Evolutionary conservation across 30 jellyfish, hydroid and myxozoan species (phyloP).

Genomic region (Phacellophora camtschatica): DNA sequence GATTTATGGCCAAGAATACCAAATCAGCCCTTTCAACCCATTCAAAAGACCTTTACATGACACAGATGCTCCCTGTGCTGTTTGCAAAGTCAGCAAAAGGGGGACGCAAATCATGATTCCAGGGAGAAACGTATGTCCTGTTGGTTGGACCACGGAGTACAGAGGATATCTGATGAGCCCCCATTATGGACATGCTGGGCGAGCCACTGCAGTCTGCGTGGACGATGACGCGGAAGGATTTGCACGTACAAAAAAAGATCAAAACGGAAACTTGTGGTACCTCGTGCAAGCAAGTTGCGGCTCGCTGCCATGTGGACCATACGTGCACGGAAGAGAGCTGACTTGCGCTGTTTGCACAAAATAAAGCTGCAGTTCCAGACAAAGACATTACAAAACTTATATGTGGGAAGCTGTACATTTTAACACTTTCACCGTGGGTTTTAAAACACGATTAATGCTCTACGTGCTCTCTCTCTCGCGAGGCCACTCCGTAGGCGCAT

Average conservation of each 20-base stretch:
- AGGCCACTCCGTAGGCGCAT: no score
- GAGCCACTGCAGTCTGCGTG: conserved; percentile 91
- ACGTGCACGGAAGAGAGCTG: conserved; percentile 46
- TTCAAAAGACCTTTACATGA: conserved; percentile 7
- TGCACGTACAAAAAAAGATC: background rate
- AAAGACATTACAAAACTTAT: no score
- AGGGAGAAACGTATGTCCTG: conserved; percentile 85
- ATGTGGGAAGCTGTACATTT: no score
- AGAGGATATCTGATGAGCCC: conserved; percentile 86
- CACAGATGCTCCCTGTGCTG: conserved; percentile 85
- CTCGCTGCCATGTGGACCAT: conserved; percentile 63
- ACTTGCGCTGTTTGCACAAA: conserved; percentile 61
- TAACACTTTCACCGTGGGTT: no score
- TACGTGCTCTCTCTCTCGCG: no score
- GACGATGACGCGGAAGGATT: conserved; percentile 59
- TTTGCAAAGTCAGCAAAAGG: conserved; percentile 66
- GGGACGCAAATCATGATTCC: conserved; percentile 83
- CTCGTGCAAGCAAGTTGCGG: conserved; percentile 46
- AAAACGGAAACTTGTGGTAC: conserved; percentile 57
- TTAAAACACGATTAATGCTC: no score
- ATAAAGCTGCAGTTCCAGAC: background rate
- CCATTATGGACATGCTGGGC: conserved; percentile 63
- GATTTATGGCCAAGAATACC: conserved; percentile 84
- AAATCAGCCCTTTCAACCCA: conserved; percentile 20
- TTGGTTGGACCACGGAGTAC: conserved; percentile 85